Evolutionary conservation across 2,888 invertebrate genomes (phyloP), one percentile per base, ranked within the genome.

Genomic region (Lottia gigantea): DNA sequence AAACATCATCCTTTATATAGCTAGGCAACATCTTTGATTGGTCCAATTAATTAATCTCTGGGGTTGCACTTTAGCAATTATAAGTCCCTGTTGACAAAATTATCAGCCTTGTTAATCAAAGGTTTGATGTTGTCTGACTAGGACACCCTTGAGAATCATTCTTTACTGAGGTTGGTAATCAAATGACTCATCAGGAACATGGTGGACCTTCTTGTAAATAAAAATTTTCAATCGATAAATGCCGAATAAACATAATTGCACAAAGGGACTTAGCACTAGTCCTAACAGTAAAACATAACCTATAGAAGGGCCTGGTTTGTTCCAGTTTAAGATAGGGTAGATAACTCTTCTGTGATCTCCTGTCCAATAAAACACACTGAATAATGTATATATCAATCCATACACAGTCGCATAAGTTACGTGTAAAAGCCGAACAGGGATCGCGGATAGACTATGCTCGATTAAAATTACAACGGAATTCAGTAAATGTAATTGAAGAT

Each of bases 271-370:
- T n/a, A 77, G 67, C 25, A 85, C 74, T 62, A 85, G 70, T 0
- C 76, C 80, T 11, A 81, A 49, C 16, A 85, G 45, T 19, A 77
- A 31, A 1, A 79, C 64, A 63, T 81, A 76, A 23, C 78, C 71
- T 31, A 75, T 70, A 2, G 85, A 82, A 8, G 31, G 65, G 0
- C 79, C 82, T 8, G 84, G 83, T 8, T 82, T 64, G 64, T 79
- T 80, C 85, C 86, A 87, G 72, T 87, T 86, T 47, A 87, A 64
- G 11, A 87, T 69, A 6, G 83, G 83, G 73, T 87, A 87, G 62
- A 87, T 76, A 2, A 86, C 82, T 62, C 78, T 70, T 15, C 46
- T 74, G 64, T 84, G 82, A 64, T 85, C 83, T 15, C 74, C 75
- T 1, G 79, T 76, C 81, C 84, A 87, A 70, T 82, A 85, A 25